Conservation (phyloP, 2,888 invertebrate species). For the Sympetrum striolatum region DNA sequence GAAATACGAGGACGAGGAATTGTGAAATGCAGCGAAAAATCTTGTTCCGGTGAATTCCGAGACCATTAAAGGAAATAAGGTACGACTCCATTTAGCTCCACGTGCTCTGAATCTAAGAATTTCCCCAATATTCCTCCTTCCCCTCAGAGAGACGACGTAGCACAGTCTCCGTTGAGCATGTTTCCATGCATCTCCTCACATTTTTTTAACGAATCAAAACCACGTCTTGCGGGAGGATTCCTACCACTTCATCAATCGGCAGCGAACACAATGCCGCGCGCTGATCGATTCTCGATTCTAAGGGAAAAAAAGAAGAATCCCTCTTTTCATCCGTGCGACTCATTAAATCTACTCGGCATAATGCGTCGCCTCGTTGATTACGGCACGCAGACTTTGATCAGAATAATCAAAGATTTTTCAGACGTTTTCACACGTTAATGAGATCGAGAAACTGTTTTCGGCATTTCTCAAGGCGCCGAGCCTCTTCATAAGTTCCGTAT, state of each 20-base stretch:
- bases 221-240: no score
- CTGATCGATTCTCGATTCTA: neutral
- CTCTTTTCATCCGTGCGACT: neutral
- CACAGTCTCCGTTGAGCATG: no score
- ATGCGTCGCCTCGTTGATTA: neutral
- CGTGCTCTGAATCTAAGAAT: neutral
- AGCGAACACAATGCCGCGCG: neutral
- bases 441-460: neutral
- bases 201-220: no score
- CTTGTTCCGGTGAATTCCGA: no score
- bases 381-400: neutral
- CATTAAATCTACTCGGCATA: neutral
- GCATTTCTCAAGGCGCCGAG: neutral
- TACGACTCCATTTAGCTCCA: neutral
- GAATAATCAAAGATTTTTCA: neutral
- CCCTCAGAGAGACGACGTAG: no score
- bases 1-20: no score
- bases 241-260: neutral
- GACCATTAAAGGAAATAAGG: no score
- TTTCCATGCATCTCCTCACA: no score
- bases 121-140: neutral
- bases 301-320: neutral
- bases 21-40: no score
- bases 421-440: neutral
- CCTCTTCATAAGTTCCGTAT: neutral